Evolutionary conservation across 2,888 invertebrate species (phyloP), one percentile per base, ranked within the genome.

Genomic region (Cyclophora albipunctata): DNA sequence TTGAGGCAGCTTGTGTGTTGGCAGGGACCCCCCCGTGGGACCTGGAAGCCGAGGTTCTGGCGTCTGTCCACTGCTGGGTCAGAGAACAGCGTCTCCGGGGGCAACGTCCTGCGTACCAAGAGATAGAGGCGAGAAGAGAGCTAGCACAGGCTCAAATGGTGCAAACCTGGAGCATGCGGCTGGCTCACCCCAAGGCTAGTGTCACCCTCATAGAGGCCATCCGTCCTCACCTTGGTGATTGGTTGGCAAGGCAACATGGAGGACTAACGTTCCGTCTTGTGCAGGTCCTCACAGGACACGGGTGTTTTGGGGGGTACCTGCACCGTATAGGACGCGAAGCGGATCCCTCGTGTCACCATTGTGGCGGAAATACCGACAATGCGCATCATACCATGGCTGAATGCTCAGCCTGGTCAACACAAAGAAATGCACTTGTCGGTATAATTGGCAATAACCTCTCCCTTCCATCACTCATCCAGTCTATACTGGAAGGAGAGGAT

Each of bases 231-330:
- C 0, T 37, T 5, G 5, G 5, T 4, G 37, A 37, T 4, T 37
- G 37, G 37, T 5, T 37, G 4, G 37, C 4, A 37, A 37, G 42
- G n/a, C 5, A 3, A 3, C n/a, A 6, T 7, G 7, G 42, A 5
- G 42, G 3, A 7, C n/a, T 42, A 7, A 7, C 42, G 6, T 42
- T 42, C 7, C 42, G 42, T 42, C 53, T 59, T 5, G 52, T 53
- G 7, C 62, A 63, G 48, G 46, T 52, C 5, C 57, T 66, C 3
- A 47, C 61, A 2, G 65, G 62, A 3, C 64, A 66, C 45, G 62
- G 64, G 4, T 59, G 59, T 34, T 63, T 66, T 50, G 52, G 55
- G 6, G 35, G 40, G 3, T 64, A 63, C 50, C 55, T 66, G 49
- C 7, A 55, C 45, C 33, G 52, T 7, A 54, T 58, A 5, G 50